phyloP scores from a whole-genome alignment of 2,888 invertebrate genomes.

The Mythimna lalbum region DNA sequence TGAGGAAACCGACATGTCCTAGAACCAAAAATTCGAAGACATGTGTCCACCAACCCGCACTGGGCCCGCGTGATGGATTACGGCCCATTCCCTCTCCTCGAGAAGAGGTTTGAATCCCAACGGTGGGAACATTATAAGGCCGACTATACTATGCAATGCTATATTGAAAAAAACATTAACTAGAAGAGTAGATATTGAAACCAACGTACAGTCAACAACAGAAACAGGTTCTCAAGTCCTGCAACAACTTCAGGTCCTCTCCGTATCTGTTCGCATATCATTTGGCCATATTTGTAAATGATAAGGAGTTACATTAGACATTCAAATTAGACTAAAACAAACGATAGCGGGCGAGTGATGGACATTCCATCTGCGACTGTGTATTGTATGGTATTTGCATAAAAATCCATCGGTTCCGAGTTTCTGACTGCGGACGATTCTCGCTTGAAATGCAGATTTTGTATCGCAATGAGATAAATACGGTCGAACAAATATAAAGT shows the following conservation, averaged over 20 bases:
- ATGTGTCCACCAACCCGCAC: no score
- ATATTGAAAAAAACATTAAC: conserved; percentile 9
- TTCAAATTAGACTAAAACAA: conserved; percentile 87
- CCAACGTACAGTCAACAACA: conserved; percentile 37
- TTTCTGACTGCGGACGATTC: conserved; percentile 65
- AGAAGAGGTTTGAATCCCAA: no score
- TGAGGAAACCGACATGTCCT: no score
- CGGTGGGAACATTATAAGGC: no score
- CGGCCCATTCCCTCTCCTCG: no score
- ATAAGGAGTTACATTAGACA: conserved; percentile 80
- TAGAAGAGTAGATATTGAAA: conserved; percentile 11
- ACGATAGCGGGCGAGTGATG: conserved; percentile 80
- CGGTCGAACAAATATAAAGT: conserved; percentile 65
- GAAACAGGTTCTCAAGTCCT: conserved; percentile 52
- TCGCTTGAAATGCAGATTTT: conserved; percentile 86
- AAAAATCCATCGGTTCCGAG: conserved; percentile 79
- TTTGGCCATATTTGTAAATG: conserved; percentile 75
- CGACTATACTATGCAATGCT: no score
- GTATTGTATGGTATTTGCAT: conserved; percentile 84
- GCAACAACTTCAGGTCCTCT: conserved; percentile 42
- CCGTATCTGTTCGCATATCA: conserved; percentile 67
- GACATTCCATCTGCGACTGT: conserved; percentile 86
- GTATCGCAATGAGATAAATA: conserved; percentile 79
- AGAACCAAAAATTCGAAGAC: no score
- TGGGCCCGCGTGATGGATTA: no score